Base-by-base conservation (phyloP, 2,888 invertebrate species). In the Metalampra italica region DNA sequence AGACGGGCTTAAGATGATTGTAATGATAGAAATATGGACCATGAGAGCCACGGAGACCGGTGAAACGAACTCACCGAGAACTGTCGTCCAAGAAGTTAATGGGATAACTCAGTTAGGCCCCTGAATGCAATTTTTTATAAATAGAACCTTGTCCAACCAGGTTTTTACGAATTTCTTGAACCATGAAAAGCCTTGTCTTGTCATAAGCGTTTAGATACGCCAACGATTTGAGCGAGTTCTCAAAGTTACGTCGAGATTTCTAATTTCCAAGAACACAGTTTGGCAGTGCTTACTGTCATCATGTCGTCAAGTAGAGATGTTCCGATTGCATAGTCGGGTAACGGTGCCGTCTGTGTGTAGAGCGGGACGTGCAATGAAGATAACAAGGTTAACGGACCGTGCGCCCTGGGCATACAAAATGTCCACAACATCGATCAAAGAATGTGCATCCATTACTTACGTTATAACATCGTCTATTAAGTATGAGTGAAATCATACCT, bases 331-430 rank as follows among this genome's bases (percentile, higher is more conserved):
- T 11, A 32, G 22, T 58, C 66, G 62, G 59, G 67, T 82, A 82
- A 82, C 81, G 80, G 82, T 77, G 62, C 58, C 59, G 55, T 55
- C 59, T 22, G 22, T 66, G 67, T 62, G 60, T 55, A 51, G 42
- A 51, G 55, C 62, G 62, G 63, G 66, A 62, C 68, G 62, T 63
- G 68, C 69, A 68, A 65, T 66, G 63, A 60, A 79, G 81, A 81
- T 82, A 82, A 80, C 69, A 77, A 75, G 80, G 79, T 80, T 79
- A 83, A 74, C 78, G 70, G 79, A 71, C 70, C 74, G 64, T 59
- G 56, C 64, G 69, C 66, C 63, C 63, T 56, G 58, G 60, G 73
- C 75, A 77, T 77, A 76, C 71, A 55, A 74, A 77, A 75, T 72
- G 61, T 61, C 46, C 53, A 52, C 48, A n/a, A 51, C 56, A 52